These are phyloP conservation scores for Monopterus albus DNA, from an alignment of 2,113 vertebrate species.

Conservation along the genomic window DNA sequence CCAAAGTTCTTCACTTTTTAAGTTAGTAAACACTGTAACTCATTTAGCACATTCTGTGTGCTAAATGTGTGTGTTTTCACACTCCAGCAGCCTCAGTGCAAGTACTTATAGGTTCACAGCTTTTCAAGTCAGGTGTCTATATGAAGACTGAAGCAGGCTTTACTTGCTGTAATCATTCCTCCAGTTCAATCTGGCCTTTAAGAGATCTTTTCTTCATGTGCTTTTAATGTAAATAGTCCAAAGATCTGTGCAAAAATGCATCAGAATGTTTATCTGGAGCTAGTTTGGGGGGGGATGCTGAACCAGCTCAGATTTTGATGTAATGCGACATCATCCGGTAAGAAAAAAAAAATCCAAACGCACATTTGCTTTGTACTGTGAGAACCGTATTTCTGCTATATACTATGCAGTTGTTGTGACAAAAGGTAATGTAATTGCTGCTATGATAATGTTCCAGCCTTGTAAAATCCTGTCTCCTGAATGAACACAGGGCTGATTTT, in stretches of 20 bases:
- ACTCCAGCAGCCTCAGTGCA: neutral
- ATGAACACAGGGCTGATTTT: neutral
- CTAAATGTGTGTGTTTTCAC: slow-evolving; percentile 20
- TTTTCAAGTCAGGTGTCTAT: neutral
- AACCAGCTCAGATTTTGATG: no score
- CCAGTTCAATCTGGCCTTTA: neutral
- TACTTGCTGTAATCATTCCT: neutral
- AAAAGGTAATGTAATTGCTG: neutral
- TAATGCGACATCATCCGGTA: no score
- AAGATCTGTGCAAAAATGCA: neutral
- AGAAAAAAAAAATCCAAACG: no score
- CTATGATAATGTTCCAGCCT: neutral
- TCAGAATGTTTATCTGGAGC: neutral
- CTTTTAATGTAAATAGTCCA: no score
- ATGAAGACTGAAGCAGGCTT: neutral
- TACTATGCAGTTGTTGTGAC: no score
- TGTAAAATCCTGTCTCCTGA: neutral
- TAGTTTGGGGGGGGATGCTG: no score
- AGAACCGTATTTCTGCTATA: no score
- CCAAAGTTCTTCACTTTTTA: slow-evolving; percentile 38
- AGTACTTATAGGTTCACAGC: neutral
- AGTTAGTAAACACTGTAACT: slow-evolving; percentile 42
- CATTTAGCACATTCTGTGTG: slow-evolving; percentile 38
- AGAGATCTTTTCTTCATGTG: neutral
- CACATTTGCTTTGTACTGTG: no score